Conservation (phyloP, 2,888 invertebrate genomes). For the Stegana nigrithorax region DNA sequence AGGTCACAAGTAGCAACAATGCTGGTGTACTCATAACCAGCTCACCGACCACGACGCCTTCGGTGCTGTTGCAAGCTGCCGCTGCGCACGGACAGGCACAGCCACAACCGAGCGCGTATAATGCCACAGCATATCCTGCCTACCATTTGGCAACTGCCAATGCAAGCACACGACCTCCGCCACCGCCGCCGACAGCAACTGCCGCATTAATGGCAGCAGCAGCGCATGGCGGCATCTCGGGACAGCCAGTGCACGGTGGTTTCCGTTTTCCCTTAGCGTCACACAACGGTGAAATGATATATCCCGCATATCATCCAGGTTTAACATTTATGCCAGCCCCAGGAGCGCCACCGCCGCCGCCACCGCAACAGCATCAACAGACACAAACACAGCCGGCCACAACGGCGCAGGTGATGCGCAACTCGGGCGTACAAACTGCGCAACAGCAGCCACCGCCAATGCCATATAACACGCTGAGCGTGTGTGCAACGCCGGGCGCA, state of each 20-base stretch:
- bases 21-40: slow-evolving; percentile 56
- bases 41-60: slow-evolving; percentile 47
- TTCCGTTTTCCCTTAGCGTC: slow-evolving; percentile 68
- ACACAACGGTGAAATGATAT: slow-evolving; percentile 72
- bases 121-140: slow-evolving; percentile 55
- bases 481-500: slow-evolving; percentile 41
- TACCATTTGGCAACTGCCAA: slow-evolving; percentile 52
- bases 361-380: slow-evolving; percentile 32
- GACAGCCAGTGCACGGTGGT: slow-evolving; percentile 47
- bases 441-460: no score
- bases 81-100: slow-evolving; percentile 39
- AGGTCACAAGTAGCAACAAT: slow-evolving; percentile 30
- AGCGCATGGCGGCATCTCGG: slow-evolving; percentile 50
- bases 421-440: slow-evolving; percentile 68
- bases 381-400: slow-evolving; percentile 48
- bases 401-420: slow-evolving; percentile 53
- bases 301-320: slow-evolving; percentile 68
- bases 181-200: slow-evolving; percentile 53
- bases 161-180: slow-evolving; percentile 50
- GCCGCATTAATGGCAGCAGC: slow-evolving; percentile 60
- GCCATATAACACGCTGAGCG: slow-evolving; percentile 56
- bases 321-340: slow-evolving; percentile 56
- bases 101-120: slow-evolving; percentile 44
- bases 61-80: slow-evolving; percentile 55
- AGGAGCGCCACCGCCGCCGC: slow-evolving; percentile 35